Base-by-base conservation (phyloP, 2,888 invertebrate species). In the Boloria euphrosyne region DNA sequence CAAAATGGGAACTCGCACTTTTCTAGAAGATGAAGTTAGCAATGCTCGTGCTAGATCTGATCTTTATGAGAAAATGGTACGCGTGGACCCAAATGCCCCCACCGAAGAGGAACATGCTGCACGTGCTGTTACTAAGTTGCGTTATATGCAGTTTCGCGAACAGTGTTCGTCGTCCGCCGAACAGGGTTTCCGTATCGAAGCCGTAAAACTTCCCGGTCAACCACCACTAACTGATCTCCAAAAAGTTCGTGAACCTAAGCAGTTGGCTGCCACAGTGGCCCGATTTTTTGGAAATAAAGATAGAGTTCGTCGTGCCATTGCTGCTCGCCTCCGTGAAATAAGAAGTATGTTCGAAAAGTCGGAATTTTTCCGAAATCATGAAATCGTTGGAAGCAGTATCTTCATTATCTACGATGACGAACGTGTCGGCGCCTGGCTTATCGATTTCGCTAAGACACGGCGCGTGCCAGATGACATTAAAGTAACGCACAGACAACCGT, bases 71-170 rank as follows among this genome's bases (percentile, higher is more conserved):
- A 99, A 99, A 93, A 99, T 99, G 98, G 94, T 98, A 49, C 95
- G 96, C 6, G 94, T 99, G 16, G 98, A 99, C 84, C 96, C 97
- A 0, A 93, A 87, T 65, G 98, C 97, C 2, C 98, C 98, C 22
- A 98, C 97, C 6, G 90, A 93, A 60, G 95, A 96, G 67, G 99
- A 99, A 84, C 96, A 96, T 81, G 93, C 93, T 52, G 91, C 93
- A 7, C 94, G 95, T 77, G 97, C 98, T 14, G 96, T 99, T 53
- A 99, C 99, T 13, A 99, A 99, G 90, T 93, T 99, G 75, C 95
- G 98, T 49, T 99, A 99, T 89, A 99, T 99, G 99, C 95, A 97
- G 81, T 98, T 98, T 90, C 94, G 99, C 65, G 99, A 99, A 88
- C 94, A 96, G 73, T 96, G 97, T 82, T 98, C 98, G 69, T 98